Evolutionary conservation across 2,113 vertebrate species (phyloP).

Genomic region (Dasyurus viverrinus): DNA sequence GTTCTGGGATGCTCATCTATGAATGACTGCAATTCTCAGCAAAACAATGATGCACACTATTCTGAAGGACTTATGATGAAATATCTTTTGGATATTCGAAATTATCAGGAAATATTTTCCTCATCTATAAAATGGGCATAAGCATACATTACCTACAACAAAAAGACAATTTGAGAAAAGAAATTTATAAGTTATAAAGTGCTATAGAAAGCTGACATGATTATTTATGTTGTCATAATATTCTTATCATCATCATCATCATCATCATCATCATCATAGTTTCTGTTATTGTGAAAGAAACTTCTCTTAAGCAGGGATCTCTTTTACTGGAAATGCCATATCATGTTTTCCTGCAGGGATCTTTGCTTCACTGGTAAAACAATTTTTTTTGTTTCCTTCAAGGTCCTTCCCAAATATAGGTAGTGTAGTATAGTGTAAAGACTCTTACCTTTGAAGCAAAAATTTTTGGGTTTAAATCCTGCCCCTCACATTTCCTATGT

Average conservation of each 20-base stretch:
- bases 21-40: too few relatives aligned
- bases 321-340: background rate
- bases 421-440: background rate
- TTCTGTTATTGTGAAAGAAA: background rate
- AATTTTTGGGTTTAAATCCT: background rate
- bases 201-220: background rate
- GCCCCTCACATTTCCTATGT: background rate
- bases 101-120: background rate
- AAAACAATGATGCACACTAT: too few relatives aligned
- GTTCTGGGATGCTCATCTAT: too few relatives aligned
- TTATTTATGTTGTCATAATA: background rate
- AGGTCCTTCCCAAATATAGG: too few relatives aligned
- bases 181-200: background rate
- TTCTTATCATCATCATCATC: background rate
- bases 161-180: background rate
- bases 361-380: background rate
- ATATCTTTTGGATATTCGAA: background rate
- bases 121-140: background rate
- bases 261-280: background rate
- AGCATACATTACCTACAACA: background rate
- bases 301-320: background rate
- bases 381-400: background rate
- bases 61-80: too few relatives aligned
- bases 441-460: background rate
- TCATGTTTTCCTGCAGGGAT: background rate